Evolutionary conservation across 2,797 vertebrate genomes (phyloP).

Genomic region (Pangasius larnaudii): DNA sequence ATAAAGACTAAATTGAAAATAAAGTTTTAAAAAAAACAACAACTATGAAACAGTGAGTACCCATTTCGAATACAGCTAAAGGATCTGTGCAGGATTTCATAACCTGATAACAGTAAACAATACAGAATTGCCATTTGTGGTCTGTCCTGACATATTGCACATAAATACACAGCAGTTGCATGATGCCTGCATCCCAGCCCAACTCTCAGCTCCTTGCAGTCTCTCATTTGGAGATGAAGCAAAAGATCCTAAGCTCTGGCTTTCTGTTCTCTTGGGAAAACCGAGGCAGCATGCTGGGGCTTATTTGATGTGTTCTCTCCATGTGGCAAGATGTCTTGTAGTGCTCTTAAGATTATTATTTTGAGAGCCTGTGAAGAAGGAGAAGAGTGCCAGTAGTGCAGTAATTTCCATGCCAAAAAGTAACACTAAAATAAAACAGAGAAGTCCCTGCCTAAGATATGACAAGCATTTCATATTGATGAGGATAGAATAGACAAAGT

Average conservation of each 20-base stretch:
- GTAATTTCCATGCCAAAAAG: constrained; percentile 51
- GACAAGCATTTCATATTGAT: constrained; percentile 39
- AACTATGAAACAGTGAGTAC: neutral
- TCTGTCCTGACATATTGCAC: constrained; percentile 71
- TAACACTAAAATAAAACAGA: constrained; percentile 51
- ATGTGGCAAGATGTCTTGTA: constrained; percentile 77
- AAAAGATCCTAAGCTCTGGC: constrained; percentile 74
- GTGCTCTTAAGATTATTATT: constrained; percentile 78
- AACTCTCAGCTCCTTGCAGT: constrained; percentile 55
- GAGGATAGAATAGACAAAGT: constrained; percentile 43
- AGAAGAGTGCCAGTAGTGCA: constrained; percentile 44
- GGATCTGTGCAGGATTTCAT: constrained; percentile 56
- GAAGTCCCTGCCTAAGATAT: constrained; percentile 28
- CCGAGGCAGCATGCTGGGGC: constrained; percentile 70
- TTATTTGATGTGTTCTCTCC: constrained; percentile 78
- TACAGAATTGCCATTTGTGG: constrained; percentile 62
- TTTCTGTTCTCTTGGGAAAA: constrained; percentile 77
- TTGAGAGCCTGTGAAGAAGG: constrained; percentile 68
- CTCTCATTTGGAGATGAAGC: constrained; percentile 68
- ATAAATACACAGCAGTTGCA: constrained; percentile 71
- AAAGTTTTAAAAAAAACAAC: neutral
- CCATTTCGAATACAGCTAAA: neutral
- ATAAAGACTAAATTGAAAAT: neutral
- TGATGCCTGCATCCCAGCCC: constrained; percentile 53
- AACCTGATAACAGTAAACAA: constrained; percentile 62